phyloP scores from a whole-genome alignment of 1,140 invertebrate species.

The Chrysopa pallens region DNA sequence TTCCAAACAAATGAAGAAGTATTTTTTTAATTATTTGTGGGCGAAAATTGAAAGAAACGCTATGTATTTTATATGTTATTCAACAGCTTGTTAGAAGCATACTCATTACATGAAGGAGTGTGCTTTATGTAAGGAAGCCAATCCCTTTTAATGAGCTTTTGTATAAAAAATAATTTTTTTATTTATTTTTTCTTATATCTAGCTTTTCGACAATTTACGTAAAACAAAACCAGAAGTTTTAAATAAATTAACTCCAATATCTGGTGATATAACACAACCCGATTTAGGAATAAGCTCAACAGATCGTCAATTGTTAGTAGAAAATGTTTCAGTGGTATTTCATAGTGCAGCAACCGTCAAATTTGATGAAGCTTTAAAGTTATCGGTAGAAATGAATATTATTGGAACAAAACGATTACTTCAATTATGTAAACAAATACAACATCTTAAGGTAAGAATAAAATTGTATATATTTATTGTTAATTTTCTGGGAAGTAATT shows the following conservation, averaged over 20 bases:
- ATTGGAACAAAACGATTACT: slow-evolving; percentile 8
- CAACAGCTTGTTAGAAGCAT: too few relatives aligned
- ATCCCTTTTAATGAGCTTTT: too few relatives aligned
- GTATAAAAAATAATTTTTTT: too few relatives aligned
- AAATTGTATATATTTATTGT: too few relatives aligned
- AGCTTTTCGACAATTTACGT: slow-evolving; percentile 10
- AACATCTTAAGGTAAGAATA: slow-evolving; percentile 7
- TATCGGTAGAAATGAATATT: slow-evolving; percentile 11
- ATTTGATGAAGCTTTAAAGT: slow-evolving; percentile 41
- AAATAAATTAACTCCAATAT: slow-evolving; percentile 21
- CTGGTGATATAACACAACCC: slow-evolving; percentile 21
- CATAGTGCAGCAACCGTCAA: slow-evolving; percentile 48
- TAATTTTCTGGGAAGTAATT: too few relatives aligned
- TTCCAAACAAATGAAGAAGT: too few relatives aligned
- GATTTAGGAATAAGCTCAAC: neutral
- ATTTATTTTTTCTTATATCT: slow-evolving; percentile 7
- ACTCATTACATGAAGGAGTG: too few relatives aligned
- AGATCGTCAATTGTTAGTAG: neutral
- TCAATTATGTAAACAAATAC: slow-evolving; percentile 6
- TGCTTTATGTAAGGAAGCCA: too few relatives aligned
- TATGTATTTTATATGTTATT: too few relatives aligned
- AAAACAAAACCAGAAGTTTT: slow-evolving; percentile 16
- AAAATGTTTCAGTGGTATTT: slow-evolving; percentile 33
- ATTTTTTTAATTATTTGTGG: too few relatives aligned
- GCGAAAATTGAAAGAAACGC: too few relatives aligned